Percentiles rank a stretch among this genome's conserved stretches.
Conservation (phyloP, 2,888 invertebrate genomes). For the Monoplex corrugatus region DNA sequence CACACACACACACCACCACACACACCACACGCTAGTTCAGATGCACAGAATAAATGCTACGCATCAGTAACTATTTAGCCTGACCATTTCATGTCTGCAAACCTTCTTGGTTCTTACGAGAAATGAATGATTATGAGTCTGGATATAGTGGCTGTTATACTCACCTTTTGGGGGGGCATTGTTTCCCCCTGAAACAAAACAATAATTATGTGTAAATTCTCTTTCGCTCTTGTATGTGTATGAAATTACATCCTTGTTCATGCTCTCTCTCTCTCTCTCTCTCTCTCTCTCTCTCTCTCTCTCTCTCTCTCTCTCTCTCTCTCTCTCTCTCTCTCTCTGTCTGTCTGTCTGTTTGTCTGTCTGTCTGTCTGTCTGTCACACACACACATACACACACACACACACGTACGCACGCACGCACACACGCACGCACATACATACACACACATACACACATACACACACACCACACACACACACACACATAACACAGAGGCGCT, state of each 20-base stretch:
- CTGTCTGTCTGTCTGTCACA: not conserved
- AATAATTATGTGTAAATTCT: too few relatives aligned
- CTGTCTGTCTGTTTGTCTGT: not conserved
- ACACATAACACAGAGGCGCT: not conserved
- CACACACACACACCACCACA: too few relatives aligned
- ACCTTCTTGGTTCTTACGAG: too few relatives aligned
- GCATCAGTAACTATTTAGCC: too few relatives aligned
- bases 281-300: slow-evolving; percentile 1
- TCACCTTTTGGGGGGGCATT: not conserved
- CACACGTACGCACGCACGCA: not conserved
- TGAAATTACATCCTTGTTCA: not conserved
- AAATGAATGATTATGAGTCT: too few relatives aligned
- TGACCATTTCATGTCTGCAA: not conserved
- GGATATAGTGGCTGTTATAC: not conserved
- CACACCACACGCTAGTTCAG: too few relatives aligned
- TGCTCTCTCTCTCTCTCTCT: not conserved
- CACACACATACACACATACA: too few relatives aligned
- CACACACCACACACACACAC: not conserved
- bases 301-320: not conserved
- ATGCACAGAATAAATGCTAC: too few relatives aligned
- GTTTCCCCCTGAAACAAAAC: too few relatives aligned
- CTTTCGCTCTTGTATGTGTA: not conserved
- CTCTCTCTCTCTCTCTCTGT: not conserved
- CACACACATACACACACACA: not conserved
- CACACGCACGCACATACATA: not conserved